Evolutionary conservation across 2,888 invertebrate species (phyloP), one percentile per base, ranked within the genome.

Genomic region (Diabrotica balteata): DNA sequence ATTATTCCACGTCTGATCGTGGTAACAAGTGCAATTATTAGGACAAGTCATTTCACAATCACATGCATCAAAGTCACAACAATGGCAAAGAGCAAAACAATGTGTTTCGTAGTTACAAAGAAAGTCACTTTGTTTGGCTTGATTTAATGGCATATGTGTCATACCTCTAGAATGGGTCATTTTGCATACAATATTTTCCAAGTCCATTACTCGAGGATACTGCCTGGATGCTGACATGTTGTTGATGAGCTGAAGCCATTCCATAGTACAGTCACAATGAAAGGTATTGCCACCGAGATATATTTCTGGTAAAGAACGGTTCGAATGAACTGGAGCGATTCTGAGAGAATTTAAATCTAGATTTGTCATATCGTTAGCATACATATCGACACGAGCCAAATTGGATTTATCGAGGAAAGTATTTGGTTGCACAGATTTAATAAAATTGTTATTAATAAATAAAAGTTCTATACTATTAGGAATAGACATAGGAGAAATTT

Each of bases 41-140:
- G 97, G 97, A 81, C 97, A 97, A 72, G 94, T 95, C 93, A 96
- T 95, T 86, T 97, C 95, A 85, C 97, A 97, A 85, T 97, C 97
- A 85, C 97, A 97, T 71, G 94, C 94, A 82, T 96, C 96, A 82
- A 95, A 97, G 82, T 96, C 96, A 85, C 97, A 97, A 85, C 97
- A 97, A 83, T 95, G 95, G 85, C 97, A 97, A 60, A 95, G 88
- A 51, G 96, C 93, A 84, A 96, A 96, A 86, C 97, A 97, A 85
- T 96, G 95, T 63, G 93, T 91, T 81, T 94, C 93, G 86, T 97
- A 97, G 79, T 91, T 92, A 86, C 96, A 97, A 77, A 97, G 88
- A 85, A 96, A 96, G 84, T 96, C 94, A 73, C 93, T 90, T 64
- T 93, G 88, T 77, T 90, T 90, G 46, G 95, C 90, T 72, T 90